phyloP scores from a whole-genome alignment of 2,888 invertebrate genomes.

The Nipponacmea schrenckii region DNA sequence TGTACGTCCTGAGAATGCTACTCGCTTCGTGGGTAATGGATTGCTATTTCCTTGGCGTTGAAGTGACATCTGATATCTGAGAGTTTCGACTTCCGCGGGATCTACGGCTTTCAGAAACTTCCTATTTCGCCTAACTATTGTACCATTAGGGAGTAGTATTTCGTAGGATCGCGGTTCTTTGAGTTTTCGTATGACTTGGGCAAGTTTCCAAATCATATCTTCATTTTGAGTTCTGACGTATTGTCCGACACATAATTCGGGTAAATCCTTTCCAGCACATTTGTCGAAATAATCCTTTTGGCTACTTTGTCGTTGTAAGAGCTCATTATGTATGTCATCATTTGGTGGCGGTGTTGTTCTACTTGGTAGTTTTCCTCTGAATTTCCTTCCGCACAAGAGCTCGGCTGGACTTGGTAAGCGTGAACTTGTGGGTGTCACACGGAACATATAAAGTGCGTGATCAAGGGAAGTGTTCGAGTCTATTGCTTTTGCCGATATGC shows the following conservation, averaged over 20 bases:
- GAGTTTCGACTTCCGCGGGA: not conserved
- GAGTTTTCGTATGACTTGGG: not conserved
- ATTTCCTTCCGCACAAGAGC: not conserved
- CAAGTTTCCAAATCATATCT: not conserved
- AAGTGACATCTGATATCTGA: too few relatives aligned
- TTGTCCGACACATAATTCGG: not conserved
- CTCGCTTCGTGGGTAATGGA: too few relatives aligned
- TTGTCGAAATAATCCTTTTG: not conserved
- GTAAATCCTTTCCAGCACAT: not conserved
- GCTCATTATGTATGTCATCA: not conserved
- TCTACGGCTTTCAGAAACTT: not conserved
- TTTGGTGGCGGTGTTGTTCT: not conserved
- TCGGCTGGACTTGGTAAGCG: not conserved
- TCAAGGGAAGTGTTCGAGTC: too few relatives aligned
- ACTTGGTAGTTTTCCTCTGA: not conserved
- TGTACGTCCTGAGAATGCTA: too few relatives aligned
- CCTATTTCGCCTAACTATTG: not conserved
- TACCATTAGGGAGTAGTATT: not conserved
- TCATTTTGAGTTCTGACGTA: not conserved
- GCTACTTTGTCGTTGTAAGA: not conserved
- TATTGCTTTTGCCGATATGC: too few relatives aligned
- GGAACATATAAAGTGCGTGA: too few relatives aligned
- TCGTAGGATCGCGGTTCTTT: not conserved
- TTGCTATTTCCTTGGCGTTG: too few relatives aligned
- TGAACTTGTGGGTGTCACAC: not conserved